Percentiles rank a stretch among this genome's conserved stretches.
phyloP scores from a whole-genome alignment of 2,113 vertebrate genomes.

The Sorex fumeus region DNA sequence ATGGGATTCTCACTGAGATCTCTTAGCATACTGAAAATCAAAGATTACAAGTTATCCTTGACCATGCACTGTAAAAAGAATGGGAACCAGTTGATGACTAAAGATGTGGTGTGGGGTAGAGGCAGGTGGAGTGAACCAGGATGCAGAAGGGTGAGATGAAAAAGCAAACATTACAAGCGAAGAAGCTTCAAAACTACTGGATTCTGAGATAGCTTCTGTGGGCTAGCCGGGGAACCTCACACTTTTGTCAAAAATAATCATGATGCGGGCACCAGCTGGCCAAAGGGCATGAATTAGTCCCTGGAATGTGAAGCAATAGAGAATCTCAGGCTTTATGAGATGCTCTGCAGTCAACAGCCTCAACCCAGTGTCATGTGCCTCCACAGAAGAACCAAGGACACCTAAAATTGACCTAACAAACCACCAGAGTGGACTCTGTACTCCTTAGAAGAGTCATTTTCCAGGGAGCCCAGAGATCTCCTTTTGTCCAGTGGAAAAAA shows the following conservation, averaged over 20 bases:
- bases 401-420: not conserved
- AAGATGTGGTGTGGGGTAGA: not conserved
- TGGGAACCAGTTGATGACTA: not conserved
- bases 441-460: not conserved
- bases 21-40: not conserved
- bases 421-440: not conserved
- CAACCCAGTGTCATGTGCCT: not conserved
- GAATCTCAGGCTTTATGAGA: not conserved
- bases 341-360: not conserved
- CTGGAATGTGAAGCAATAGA: not conserved
- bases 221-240: not conserved
- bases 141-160: not conserved
- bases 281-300: not conserved
- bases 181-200: not conserved
- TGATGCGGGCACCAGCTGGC: not conserved
- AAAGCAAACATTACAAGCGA: not conserved
- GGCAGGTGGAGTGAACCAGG: not conserved
- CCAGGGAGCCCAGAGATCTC: not conserved
- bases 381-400: not conserved
- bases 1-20: not conserved
- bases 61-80: not conserved
- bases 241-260: constrained; percentile 22
- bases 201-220: not conserved
- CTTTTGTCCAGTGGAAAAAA: not conserved
- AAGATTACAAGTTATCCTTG: not conserved